Evolutionary conservation across 2,113 vertebrate species (phyloP), one percentile per base, ranked within the genome.

Genomic region (Spermophilus dauricus): DNA sequence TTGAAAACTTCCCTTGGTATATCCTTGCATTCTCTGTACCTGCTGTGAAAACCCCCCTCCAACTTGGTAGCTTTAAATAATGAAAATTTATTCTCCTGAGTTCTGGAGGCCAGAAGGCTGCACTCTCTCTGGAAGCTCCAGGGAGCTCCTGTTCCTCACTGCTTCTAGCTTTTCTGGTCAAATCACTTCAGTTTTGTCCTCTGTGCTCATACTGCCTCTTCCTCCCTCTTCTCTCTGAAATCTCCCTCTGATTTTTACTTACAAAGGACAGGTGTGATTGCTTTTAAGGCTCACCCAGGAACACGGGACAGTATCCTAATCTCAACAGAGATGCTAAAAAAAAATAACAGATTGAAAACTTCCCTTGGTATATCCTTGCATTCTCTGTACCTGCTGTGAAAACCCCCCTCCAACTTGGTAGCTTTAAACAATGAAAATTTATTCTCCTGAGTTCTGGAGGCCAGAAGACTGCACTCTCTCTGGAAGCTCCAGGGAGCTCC

Each of bases 391-490:
- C 34, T n/a, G 2, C 17, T 87, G 4, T 56, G 37, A 34, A 63
- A 45, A 28, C 8, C 7, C 18, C 14, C n/a, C 11, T 3, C n/a
- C 39, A 37, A 65, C 14, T 77, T 58, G 9, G 30, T 30, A n/a
- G 20, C 32, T 73, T 88, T 37, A 76, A 37, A 83, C 20, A 37
- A 28, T 26, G 61, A 24, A 17, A 5, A n/a, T 81, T 3, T 86
- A 10, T 34, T 42, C 61, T n/a, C 20, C 53, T 17, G 61, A 12
- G 26, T 5, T 75, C 56, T 86, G 30, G 45, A 88, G 58, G 75
- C 51, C 22, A 5, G 1, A n/a, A 45, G 26, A 0, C 73, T 32
- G 37, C 12, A 1, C 9, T 14, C 72, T 7, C 8, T n/a, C 14
- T 14, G 4, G 1, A 58, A 70, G 16, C 32, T 65, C 69, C 16